Percentiles rank a stretch among this genome's conserved stretches.
These are phyloP conservation scores for Myotis brandtii DNA, from an alignment of 2,113 vertebrate species.

Conservation along the genomic window DNA sequence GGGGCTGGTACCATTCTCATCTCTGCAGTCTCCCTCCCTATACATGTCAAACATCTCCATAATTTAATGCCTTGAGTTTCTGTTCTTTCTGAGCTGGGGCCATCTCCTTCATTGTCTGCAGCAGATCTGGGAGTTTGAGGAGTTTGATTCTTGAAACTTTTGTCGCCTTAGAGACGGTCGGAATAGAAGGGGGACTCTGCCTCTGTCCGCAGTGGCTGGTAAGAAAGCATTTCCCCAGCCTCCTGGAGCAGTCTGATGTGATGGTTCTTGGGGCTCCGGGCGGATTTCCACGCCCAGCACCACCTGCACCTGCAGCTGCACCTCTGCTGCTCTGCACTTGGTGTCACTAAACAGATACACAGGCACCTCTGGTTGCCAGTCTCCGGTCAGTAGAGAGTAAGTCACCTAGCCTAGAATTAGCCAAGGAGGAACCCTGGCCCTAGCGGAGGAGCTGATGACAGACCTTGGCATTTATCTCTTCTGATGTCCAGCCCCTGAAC, in stretches of 20 bases:
- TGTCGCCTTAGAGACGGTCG: constrained; percentile 34
- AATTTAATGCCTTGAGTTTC: not conserved
- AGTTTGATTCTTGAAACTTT: constrained; percentile 37
- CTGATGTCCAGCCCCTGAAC: not conserved
- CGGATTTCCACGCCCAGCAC: not conserved
- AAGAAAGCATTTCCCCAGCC: not conserved
- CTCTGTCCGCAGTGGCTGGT: not conserved
- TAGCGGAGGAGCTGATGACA: not conserved
- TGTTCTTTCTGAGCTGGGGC: constrained; percentile 20
- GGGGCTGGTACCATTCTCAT: too few species aligned
- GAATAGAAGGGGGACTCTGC: not conserved
- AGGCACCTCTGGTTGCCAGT: not conserved
- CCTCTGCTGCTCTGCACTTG: not conserved
- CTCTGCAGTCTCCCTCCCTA: not conserved
- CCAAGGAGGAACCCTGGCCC: not conserved
- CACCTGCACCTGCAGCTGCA: not conserved
- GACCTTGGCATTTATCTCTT: not conserved
- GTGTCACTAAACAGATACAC: not conserved
- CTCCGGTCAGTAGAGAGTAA: not conserved
- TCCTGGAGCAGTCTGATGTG: not conserved
- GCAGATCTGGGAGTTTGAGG: constrained; percentile 14
- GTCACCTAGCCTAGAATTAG: not conserved
- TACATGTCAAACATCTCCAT: not conserved
- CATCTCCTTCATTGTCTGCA: not conserved
- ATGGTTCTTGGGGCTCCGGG: not conserved